Conservation (phyloP, 2,888 invertebrate genomes). For the Stramonita haemastoma region DNA sequence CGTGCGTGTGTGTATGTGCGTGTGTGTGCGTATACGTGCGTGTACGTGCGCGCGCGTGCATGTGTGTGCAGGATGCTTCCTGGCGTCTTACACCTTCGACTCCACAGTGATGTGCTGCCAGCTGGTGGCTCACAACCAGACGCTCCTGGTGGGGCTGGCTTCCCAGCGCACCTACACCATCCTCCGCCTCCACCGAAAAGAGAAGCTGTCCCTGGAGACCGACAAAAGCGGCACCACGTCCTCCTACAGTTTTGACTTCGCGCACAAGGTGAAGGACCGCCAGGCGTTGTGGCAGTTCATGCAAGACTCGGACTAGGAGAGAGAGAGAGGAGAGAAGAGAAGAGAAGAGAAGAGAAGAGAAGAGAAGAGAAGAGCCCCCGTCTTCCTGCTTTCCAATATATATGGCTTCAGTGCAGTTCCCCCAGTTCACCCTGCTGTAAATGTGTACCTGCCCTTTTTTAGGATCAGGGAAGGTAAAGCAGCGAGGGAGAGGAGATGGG, state of each 20-base stretch:
- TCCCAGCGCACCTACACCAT: not conserved
- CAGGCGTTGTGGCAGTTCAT: not conserved
- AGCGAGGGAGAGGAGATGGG: no score
- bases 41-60: not conserved
- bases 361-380: no score
- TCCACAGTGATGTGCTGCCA: slow-evolving; percentile 32
- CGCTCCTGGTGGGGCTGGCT: slow-evolving; percentile 34
- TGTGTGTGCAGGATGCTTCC: not conserved
- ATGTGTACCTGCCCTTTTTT: no score
- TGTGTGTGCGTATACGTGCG: no score
- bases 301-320: not conserved
- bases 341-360: no score
- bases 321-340: no score
- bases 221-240: not conserved
- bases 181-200: not conserved
- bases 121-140: slow-evolving; percentile 30
- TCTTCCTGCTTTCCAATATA: no score
- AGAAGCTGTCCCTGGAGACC: not conserved
- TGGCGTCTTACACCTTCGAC: slow-evolving; percentile 42
- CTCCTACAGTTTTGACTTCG: not conserved
- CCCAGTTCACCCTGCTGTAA: no score
- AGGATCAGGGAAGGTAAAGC: no score
- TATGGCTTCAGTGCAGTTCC: no score
- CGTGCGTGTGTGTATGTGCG: no score
- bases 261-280: not conserved